A percentile compares a stretch with the other conserved stretches of the same genome.
Evolutionary conservation across 2,797 vertebrate genomes (phyloP).

Genomic region (Atherinosoma microstoma): DNA sequence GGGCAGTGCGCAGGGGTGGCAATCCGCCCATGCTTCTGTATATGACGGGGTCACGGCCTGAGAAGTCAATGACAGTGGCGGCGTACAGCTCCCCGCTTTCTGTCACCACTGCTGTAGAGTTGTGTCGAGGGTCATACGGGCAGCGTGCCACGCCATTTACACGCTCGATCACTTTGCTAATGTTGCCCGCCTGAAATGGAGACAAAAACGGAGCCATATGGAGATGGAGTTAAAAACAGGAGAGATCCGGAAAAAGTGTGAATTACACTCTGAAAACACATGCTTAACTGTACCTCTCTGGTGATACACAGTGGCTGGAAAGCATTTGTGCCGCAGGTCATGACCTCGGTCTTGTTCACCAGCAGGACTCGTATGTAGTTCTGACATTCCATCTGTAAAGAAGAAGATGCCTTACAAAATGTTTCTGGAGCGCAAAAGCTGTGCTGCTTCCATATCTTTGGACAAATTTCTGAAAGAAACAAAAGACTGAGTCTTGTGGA

Average conservation of each 20-base stretch:
- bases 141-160: constrained; percentile 97
- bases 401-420: constrained; percentile 15
- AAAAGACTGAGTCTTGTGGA: constrained; percentile 27
- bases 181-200: constrained; percentile 89
- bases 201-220: background rate
- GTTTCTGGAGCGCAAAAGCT: background rate
- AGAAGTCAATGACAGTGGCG: constrained; percentile 98
- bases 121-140: constrained; percentile 96
- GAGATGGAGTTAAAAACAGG: background rate
- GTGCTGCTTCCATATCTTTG: constrained; percentile 3
- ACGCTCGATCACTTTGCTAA: constrained; percentile 91
- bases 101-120: constrained; percentile 97
- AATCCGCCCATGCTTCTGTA: constrained; percentile 96
- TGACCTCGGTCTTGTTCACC: constrained; percentile 92
- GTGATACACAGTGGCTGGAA: constrained; percentile 94
- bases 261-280: background rate
- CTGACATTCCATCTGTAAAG: constrained; percentile 92
- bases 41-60: constrained; percentile 96
- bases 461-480: constrained; percentile 28
- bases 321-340: constrained; percentile 97
- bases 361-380: constrained; percentile 96
- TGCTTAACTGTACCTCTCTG: constrained; percentile 86
- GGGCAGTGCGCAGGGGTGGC: constrained; percentile 94
- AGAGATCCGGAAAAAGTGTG: background rate
- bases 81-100: constrained; percentile 96